Conservation (phyloP, 2,797 vertebrate genomes). For the Tangara arthus region DNA sequence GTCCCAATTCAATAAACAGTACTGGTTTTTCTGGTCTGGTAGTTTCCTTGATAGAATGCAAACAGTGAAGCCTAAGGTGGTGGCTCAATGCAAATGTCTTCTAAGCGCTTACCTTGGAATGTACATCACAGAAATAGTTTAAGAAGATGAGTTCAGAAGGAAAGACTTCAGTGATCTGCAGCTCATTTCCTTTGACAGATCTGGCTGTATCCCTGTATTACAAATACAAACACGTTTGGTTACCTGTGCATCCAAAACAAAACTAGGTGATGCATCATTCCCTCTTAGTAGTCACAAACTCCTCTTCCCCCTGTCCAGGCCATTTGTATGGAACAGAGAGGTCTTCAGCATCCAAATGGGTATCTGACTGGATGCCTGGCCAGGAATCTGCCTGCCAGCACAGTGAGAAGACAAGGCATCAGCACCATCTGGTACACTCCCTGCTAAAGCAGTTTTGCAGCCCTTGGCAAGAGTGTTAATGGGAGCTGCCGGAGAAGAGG, state of each 20-base stretch:
- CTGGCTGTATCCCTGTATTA: neutral
- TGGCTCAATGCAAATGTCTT: neutral
- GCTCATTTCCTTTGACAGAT: neutral
- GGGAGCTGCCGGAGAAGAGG: neutral
- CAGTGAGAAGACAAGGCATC: neutral
- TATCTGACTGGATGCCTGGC: neutral
- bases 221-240: neutral
- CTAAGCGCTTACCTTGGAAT: neutral
- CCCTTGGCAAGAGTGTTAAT: neutral
- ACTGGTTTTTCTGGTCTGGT: neutral
- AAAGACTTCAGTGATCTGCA: neutral
- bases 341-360: neutral
- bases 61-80: neutral
- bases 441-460: neutral
- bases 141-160: neutral
- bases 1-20: neutral
- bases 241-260: neutral
- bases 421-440: neutral
- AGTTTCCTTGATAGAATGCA: neutral
- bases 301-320: neutral
- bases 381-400: neutral
- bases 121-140: neutral
- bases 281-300: neutral
- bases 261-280: neutral
- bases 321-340: neutral